A percentile compares a stretch with the other conserved stretches of the same genome.
These are phyloP conservation scores for Drosophila sproati DNA, from an alignment of 1,140 invertebrate genomes.

Conservation along the genomic window DNA sequence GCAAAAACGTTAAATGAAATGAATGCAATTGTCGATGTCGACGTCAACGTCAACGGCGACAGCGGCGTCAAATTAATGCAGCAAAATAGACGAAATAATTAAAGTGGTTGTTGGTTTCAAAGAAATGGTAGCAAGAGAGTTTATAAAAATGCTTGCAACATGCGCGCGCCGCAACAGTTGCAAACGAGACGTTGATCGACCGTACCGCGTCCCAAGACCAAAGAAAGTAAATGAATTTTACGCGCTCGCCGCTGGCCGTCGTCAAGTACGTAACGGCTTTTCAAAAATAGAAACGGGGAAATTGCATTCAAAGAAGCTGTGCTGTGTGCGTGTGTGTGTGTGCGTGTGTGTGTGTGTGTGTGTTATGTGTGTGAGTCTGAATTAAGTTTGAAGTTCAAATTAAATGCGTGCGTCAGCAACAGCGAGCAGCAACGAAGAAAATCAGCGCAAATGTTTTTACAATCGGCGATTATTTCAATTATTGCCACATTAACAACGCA, in stretches of 20 bases:
- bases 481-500: constrained; percentile 44
- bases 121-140: constrained; percentile 69
- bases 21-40: constrained; percentile 18
- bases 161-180: constrained; percentile 71
- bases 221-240: constrained; percentile 49
- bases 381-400: constrained; percentile 53
- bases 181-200: constrained; percentile 56
- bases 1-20: constrained; percentile 25
- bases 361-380: constrained; percentile 19
- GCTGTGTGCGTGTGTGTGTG: constrained; percentile 1
- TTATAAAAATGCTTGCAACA: constrained; percentile 80
- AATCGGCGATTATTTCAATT: constrained; percentile 49
- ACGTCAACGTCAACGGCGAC: constrained; percentile 11
- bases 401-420: constrained; percentile 65
- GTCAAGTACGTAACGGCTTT: constrained; percentile 60
- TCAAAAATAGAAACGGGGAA: constrained; percentile 55
- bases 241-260: constrained; percentile 11
- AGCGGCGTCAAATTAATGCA: constrained; percentile 61
- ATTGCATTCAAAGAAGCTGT: constrained; percentile 3
- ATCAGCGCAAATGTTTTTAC: constrained; percentile 73
- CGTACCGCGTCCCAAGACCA: constrained; percentile 27
- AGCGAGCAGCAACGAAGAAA: constrained; percentile 27
- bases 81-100: constrained; percentile 77
- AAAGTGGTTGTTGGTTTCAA: constrained; percentile 46
- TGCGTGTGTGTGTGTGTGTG: not conserved